Base-by-base conservation (phyloP, 2,113 vertebrate genomes). In the Lophochroa leadbeateri region DNA sequence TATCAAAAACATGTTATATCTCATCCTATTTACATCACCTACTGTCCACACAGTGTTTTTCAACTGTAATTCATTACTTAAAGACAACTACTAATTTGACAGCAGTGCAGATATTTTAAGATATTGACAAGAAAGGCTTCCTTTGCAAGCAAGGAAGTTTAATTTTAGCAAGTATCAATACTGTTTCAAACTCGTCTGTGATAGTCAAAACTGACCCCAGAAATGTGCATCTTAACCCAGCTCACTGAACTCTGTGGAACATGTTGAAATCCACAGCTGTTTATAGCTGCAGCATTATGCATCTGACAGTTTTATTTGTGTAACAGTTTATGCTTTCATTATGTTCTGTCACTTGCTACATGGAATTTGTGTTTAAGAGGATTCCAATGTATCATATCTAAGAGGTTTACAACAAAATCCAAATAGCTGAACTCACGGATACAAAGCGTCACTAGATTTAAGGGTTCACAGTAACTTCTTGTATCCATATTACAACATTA, bases 321-420 rank as follows among this genome's bases (percentile, higher is more conserved):
- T 96, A 95, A 94, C 94, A 91, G 92, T 97, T 97, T 97, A 97
- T 96, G 79, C 93, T 97, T 97, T 97, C 96, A 97, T 98, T 98
- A 98, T 97, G 92, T 94, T 95, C 95, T 97, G 95, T 97, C 96
- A 97, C 96, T 97, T 92, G 97, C 93, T 97, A 97, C 96, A 97
- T 44, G 83, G 97, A 97, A 98, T 98, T 98, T 97, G 96, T 96
- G 95, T 97, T 96, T 97, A 98, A 98, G 96, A 97, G 94, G 97
- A 97, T 98, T 97, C 96, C 64, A 95, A 67, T 94, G 92, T 97
- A 97, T 98, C 96, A 96, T 97, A 97, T 97, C 96, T 96, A 97
- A 97, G 96, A 96, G 96, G 96, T 97, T 97, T 97, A 98, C 94
- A 97, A 97, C 74, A 85, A 97, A 97, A 97, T 97, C 96, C 96